Conservation (phyloP, 2,888 invertebrate genomes). For the Cantharis lateralis region DNA sequence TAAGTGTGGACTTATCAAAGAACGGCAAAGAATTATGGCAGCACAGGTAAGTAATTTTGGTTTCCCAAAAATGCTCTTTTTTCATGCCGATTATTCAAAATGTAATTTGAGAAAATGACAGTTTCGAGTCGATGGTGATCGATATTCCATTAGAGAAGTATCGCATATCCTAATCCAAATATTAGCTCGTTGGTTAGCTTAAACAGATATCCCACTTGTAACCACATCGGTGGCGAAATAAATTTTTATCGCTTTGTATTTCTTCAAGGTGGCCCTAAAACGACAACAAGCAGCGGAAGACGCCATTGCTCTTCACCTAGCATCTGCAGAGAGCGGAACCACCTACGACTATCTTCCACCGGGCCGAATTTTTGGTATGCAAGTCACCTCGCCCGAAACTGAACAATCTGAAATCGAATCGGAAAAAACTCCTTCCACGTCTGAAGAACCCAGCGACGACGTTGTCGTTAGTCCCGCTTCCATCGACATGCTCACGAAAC, state of each 20-base stretch:
- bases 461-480: conserved; percentile 69
- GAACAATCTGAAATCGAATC: conserved; percentile 34
- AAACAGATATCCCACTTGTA: background rate
- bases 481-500: conserved; percentile 81
- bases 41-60: conserved; percentile 75
- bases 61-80: background rate
- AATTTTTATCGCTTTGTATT: background rate
- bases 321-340: conserved; percentile 81
- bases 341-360: conserved; percentile 77
- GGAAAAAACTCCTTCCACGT: conserved; percentile 9
- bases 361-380: conserved; percentile 89
- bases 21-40: conserved; percentile 95
- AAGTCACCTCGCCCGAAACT: conserved; percentile 75
- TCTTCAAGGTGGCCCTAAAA: conserved; percentile 84
- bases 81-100: conserved; percentile 7
- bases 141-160: conserved; percentile 54
- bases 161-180: conserved; percentile 46
- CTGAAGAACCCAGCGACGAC: conserved; percentile 14
- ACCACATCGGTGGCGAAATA: background rate
- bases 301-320: conserved; percentile 89
- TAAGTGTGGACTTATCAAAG: conserved; percentile 93
- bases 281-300: conserved; percentile 97
- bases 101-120: conserved; percentile 42
- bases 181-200: conserved; percentile 31
- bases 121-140: conserved; percentile 46